These are phyloP conservation scores for Poecilobothrus nobilitatus DNA, from an alignment of 2,888 invertebrate genomes.

Conservation along the genomic window DNA sequence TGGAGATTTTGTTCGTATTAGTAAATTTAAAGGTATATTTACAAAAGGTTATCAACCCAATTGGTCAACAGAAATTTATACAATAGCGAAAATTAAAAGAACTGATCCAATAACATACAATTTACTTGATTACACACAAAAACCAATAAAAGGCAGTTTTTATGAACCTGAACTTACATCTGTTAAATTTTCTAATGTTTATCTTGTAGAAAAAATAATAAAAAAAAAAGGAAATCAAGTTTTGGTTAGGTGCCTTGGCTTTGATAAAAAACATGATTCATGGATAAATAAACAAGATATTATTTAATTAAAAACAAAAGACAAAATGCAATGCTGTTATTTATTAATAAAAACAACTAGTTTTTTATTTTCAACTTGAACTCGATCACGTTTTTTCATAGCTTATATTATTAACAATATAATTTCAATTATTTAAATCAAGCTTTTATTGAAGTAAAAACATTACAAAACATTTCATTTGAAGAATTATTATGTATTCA, in stretches of 20 bases:
- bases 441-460: no score
- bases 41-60: conserved; percentile 34
- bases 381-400: no score
- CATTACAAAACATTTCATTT: no score
- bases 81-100: conserved; percentile 27
- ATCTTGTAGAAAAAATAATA: conserved; percentile 29
- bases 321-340: no score
- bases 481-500: no score
- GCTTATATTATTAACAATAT: no score
- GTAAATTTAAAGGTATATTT: conserved; percentile 31
- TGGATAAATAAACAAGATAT: conserved; percentile 2
- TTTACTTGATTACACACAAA: conserved; percentile 29
- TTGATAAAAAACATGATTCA: neutral
- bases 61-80: conserved; percentile 36
- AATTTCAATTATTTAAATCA: no score
- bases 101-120: conserved; percentile 32
- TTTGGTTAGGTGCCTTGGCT: conserved; percentile 21
- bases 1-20: conserved; percentile 33
- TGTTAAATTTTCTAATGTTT: conserved; percentile 26
- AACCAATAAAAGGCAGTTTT: conserved; percentile 22
- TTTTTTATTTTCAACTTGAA: no score
- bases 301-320: no score
- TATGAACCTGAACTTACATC: conserved; percentile 29
- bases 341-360: no score
- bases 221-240: conserved; percentile 24